Conservation (phyloP, 2,797 vertebrate genomes). For the Manis crassicaudata region DNA sequence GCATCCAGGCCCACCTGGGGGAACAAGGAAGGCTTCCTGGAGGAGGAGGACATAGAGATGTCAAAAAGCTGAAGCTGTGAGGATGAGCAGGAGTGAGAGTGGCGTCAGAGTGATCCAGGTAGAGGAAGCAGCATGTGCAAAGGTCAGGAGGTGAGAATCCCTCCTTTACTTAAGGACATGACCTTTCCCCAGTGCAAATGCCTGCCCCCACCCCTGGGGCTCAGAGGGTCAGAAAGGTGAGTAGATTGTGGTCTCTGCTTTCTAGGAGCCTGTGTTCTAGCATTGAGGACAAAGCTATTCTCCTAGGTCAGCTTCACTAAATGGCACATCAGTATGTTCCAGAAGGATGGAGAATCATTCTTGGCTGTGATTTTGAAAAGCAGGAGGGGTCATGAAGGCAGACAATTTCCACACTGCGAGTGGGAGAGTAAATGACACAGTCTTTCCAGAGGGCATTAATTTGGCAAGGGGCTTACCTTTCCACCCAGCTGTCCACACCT, state of each 20-base stretch:
- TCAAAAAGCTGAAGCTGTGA: background rate
- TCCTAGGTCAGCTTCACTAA: background rate
- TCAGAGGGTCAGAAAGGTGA: background rate
- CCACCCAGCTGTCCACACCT: background rate
- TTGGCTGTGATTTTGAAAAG: background rate
- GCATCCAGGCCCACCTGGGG: background rate
- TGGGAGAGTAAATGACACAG: background rate
- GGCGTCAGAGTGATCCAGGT: background rate
- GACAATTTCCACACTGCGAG: background rate
- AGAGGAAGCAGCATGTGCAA: background rate
- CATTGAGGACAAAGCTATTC: background rate
- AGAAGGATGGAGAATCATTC: background rate
- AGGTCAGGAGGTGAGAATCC: background rate
- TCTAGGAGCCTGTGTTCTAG: background rate
- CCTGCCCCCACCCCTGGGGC: no score
- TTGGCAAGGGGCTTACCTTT: background rate
- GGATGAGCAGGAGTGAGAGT: background rate
- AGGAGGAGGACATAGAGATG: background rate
- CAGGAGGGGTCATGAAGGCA: background rate
- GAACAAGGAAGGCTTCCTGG: background rate
- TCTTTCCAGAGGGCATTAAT: background rate
- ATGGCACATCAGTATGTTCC: background rate
- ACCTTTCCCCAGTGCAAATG: background rate
- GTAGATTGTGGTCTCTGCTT: background rate
- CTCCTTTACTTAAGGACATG: background rate